Evolutionary conservation across 1,140 invertebrate species (phyloP), one percentile per base, ranked within the genome.

Genomic region (Camponotus vicinus): DNA sequence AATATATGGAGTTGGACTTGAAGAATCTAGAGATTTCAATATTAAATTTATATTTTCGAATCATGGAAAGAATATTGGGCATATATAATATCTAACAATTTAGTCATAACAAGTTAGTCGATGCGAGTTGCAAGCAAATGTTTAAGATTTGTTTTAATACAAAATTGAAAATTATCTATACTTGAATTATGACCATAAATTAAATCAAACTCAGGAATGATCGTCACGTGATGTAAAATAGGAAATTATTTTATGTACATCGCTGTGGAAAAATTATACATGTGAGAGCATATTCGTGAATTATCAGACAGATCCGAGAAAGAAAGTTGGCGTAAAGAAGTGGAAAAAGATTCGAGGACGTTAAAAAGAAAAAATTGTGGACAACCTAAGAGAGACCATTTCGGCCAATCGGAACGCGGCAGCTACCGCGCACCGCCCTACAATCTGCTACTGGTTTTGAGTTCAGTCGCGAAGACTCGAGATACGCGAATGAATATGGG

Each of bases 391-490:
- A 59, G 27, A 61, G 55, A 49, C 32, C 42, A 57, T 27, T 55
- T 73, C 92, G 93, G 93, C 93, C 93, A 94, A 94, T 94, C 92
- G 94, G 93, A 93, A 91, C 71, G 89, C 88, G 92, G 86, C 87
- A 73, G 93, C 94, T 95, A 95, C 94, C 86, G 95, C 93, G 94
- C 93, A 92, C 93, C 95, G 94, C 93, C 94, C 94, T 94, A 91
- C 78, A 91, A 91, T 91, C 91, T 86, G 92, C 94, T 95, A 95
- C 94, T 91, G 94, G 93, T 95, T 94, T 94, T 92, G 82, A 86
- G 89, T 93, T 89, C 93, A 92, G 88, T 90, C 84, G 90, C 88
- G 42, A 80, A 86, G 84, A 75, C 83, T 75, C 15, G 82, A 76
- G 79, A 73, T 55, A 73, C 59, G 64, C 40, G 52, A 78, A 87